phyloP scores from a whole-genome alignment of 2,888 invertebrate species.

The Incurvaria masculella region DNA sequence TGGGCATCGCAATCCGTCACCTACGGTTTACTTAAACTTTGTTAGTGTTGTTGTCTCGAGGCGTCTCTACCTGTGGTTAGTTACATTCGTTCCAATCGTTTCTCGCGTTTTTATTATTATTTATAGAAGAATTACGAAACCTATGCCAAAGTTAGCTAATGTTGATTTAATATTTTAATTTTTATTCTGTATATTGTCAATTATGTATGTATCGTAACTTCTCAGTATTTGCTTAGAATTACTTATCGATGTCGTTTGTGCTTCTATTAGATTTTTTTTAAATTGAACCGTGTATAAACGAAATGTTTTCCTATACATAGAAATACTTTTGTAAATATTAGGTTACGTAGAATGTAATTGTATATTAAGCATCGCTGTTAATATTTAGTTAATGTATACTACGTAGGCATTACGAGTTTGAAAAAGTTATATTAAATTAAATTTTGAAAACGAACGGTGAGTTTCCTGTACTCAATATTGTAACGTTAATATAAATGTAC shows the following conservation, averaged over 20 bases:
- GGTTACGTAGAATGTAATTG: constrained; percentile 24
- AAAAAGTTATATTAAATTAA: constrained; percentile 25
- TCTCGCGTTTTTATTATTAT: constrained; percentile 44
- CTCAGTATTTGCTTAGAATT: constrained; percentile 36
- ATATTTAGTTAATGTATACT: too few species aligned
- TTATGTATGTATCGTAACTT: constrained; percentile 23
- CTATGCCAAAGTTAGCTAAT: constrained; percentile 57
- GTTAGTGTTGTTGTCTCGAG: too few species aligned
- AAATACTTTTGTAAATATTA: constrained; percentile 44
- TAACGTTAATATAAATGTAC: constrained; percentile 24
- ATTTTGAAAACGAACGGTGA: constrained; percentile 40
- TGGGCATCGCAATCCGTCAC: too few species aligned
- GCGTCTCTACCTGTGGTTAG: too few species aligned
- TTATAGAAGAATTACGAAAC: constrained; percentile 46
- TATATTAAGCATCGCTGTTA: constrained; percentile 53
- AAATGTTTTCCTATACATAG: constrained; percentile 54
- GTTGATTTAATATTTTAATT: constrained; percentile 51
- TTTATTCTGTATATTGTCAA: constrained; percentile 54
- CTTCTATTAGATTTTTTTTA: constrained; percentile 42
- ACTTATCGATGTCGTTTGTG: constrained; percentile 44
- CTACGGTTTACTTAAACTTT: too few species aligned
- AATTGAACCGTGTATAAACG: constrained; percentile 47
- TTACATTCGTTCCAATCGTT: constrained; percentile 43
- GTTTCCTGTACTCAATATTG: constrained; percentile 52
- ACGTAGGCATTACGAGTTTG: constrained; percentile 30